Conservation (phyloP, 2,888 invertebrate species). For the Onchidella celtica region DNA sequence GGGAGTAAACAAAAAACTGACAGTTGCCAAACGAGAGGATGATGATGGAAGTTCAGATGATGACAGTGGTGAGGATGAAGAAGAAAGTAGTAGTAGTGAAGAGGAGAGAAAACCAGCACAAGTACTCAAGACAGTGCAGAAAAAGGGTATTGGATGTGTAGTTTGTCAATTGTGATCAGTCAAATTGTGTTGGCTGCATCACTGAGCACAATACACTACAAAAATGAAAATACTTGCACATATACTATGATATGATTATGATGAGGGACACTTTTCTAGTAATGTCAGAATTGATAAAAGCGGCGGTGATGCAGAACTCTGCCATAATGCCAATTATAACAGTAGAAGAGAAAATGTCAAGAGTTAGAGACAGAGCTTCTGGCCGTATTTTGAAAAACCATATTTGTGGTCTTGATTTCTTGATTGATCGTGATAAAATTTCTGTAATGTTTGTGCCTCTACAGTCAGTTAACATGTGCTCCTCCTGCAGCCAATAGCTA, state of each 20-base stretch:
- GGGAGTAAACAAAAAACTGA: not conserved
- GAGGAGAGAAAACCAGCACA: not conserved
- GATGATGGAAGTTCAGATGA: conserved; percentile 11
- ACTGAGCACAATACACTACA: not conserved
- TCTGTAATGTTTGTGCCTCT: too few relatives aligned
- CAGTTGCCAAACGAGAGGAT: not conserved
- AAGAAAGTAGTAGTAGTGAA: not conserved
- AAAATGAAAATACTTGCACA: not conserved
- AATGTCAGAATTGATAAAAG: too few relatives aligned
- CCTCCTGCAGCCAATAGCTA: too few relatives aligned
- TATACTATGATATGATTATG: not conserved
- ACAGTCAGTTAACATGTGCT: too few relatives aligned
- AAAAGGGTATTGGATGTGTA: not conserved
- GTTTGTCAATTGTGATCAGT: not conserved
- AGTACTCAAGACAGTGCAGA: not conserved
- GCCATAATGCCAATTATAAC: too few relatives aligned
- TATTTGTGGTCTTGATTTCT: too few relatives aligned
- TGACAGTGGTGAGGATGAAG: not conserved
- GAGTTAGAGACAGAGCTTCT: too few relatives aligned
- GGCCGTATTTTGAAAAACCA: too few relatives aligned
- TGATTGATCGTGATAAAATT: too few relatives aligned
- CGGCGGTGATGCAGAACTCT: too few relatives aligned
- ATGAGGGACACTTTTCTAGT: not conserved
- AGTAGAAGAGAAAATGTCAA: too few relatives aligned
- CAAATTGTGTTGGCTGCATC: not conserved